phyloP scores from a whole-genome alignment of 2,797 vertebrate species.

The Glyptemys insculpta region DNA sequence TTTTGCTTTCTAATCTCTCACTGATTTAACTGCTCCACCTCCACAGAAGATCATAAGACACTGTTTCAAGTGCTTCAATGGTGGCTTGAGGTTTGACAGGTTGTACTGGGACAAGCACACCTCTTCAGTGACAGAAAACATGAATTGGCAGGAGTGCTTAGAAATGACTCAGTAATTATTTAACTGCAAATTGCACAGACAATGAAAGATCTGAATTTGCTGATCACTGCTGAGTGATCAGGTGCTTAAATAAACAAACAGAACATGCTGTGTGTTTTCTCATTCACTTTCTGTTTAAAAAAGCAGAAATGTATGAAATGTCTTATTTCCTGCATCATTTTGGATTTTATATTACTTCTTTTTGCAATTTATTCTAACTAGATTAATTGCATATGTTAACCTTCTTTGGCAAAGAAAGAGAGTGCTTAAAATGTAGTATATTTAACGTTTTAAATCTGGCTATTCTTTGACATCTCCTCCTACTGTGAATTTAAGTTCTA shows the following conservation, averaged over 20 bases:
- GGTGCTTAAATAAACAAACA: background rate
- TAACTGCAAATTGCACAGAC: background rate
- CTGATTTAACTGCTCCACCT: background rate
- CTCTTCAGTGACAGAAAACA: conserved; percentile 17
- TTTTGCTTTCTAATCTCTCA: background rate
- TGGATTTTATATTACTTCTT: background rate
- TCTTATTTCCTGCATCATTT: background rate
- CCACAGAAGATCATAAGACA: accelerated
- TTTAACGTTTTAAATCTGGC: background rate
- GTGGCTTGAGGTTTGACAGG: background rate
- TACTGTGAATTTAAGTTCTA: background rate
- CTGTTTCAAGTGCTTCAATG: background rate
- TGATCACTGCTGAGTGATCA: background rate
- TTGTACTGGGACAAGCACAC: background rate
- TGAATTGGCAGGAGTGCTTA: background rate
- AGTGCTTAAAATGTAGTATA: background rate
- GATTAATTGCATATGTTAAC: accelerated
- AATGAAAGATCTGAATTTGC: background rate
- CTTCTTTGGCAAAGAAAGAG: background rate
- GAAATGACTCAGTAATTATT: background rate
- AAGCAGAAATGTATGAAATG: background rate
- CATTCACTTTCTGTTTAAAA: background rate
- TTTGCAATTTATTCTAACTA: background rate
- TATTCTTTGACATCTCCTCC: background rate
- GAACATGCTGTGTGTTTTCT: background rate